Conservation (phyloP, 2,888 invertebrate species). For the Didymodactylos carnosus region DNA sequence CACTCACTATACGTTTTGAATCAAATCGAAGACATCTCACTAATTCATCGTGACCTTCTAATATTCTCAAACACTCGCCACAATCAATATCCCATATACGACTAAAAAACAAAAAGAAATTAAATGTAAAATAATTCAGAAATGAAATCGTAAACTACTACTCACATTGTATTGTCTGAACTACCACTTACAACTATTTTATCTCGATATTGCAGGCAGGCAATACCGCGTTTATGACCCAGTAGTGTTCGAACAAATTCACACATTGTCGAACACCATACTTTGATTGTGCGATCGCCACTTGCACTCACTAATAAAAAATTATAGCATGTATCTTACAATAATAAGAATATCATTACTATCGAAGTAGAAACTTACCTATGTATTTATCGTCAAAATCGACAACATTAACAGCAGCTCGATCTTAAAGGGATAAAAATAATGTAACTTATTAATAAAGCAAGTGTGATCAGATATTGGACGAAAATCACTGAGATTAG, state of each 20-base stretch:
- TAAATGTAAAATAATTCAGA: too few species aligned
- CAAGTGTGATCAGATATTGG: too few species aligned
- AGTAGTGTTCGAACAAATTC: conserved; percentile 45
- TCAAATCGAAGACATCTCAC: conserved; percentile 97
- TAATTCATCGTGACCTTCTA: conserved; percentile 95
- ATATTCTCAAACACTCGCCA: conserved; percentile 59
- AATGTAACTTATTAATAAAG: too few species aligned
- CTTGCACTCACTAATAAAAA: neutral
- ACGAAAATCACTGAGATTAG: too few species aligned
- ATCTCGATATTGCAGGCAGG: conserved; percentile 93
- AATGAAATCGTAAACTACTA: too few species aligned
- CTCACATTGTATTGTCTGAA: conserved; percentile 79
- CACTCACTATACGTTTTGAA: conserved; percentile 91
- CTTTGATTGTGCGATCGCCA: neutral
- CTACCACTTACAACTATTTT: conserved; percentile 92
- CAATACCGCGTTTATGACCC: conserved; percentile 96
- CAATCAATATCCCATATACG: conserved; percentile 58
- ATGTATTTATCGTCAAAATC: conserved; percentile 99
- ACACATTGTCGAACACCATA: neutral
- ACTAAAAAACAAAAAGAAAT: conserved; percentile 87
- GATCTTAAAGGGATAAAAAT: too few species aligned
- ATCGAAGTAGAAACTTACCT: too few species aligned
- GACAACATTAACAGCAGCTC: conserved; percentile 97
- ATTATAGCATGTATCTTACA: too few species aligned
- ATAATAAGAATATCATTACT: too few species aligned